Evolutionary conservation across 2,888 invertebrate genomes (phyloP), one percentile per base, ranked within the genome.

Genomic region (Antheraea yamamai): DNA sequence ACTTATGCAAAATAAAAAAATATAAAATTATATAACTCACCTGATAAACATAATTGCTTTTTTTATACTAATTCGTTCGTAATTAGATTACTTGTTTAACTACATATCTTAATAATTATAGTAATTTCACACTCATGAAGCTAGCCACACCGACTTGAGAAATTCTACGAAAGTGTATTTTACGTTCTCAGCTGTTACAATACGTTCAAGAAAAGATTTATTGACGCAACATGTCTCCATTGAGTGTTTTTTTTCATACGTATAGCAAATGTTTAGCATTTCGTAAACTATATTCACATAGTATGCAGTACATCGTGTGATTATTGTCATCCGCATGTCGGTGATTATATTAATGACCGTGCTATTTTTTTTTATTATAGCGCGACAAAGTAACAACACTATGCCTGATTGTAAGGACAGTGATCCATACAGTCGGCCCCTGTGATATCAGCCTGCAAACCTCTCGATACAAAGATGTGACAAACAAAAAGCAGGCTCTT

Each of bases 141-240:
- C 20, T 70, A 39, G 70, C 39, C 82, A 70, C 39, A 83, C 79
- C 82, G 84, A 80, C 81, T 77, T 79, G 75, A 77, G 78, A 79
- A 77, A 76, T 79, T 77, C 84, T 81, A 82, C 83, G 82, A 81
- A 81, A 82, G 81, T 81, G 85, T 83, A 83, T 82, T 86, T 86
- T 84, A 88, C 83, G 83, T 82, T 77, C 77, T 76, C 76, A 77
- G 73, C 74, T 81, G 81, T 81, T 78, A 80, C 83, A 80, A 80
- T 83, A 79, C 82, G 82, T 85, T 84, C 84, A 80, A 78, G 75
- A 78, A 77, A 81, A 82, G 83, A 87, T 87, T 87, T 88, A 87
- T 81, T 80, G 77, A 74, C 71, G 76, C 73, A 81, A 79, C 77
- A 75, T 79, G 73, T 23, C 70, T 71, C 51, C 74, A 75, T 75